phyloP scores from a whole-genome alignment of 2,797 vertebrate species.

The Pseudomugil gertrudae region DNA sequence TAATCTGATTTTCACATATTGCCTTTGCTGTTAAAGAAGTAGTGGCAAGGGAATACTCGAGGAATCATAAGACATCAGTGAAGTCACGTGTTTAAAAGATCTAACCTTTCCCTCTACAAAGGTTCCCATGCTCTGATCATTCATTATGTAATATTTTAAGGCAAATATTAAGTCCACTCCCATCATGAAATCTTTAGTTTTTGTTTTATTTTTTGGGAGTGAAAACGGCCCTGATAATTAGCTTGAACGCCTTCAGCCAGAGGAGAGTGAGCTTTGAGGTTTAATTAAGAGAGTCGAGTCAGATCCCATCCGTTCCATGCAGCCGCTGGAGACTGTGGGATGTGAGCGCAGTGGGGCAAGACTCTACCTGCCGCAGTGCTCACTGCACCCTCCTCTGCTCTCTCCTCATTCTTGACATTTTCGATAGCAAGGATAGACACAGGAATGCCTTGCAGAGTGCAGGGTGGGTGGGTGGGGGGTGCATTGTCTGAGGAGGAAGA shows the following conservation, averaged over 20 bases:
- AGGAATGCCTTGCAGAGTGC: constrained; percentile 81
- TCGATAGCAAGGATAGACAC: constrained; percentile 80
- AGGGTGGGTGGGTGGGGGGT: constrained; percentile 72
- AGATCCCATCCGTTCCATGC: constrained; percentile 59
- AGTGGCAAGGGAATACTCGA: constrained; percentile 16
- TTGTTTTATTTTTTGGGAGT: constrained; percentile 33
- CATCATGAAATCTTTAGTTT: constrained; percentile 27
- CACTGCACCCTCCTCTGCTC: constrained; percentile 75
- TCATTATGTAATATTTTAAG: constrained; percentile 2
- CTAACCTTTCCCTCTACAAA: not conserved
- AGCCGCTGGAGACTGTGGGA: constrained; percentile 59
- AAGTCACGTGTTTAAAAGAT: not conserved
- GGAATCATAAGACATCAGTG: constrained; percentile 44
- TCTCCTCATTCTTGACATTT: constrained; percentile 82
- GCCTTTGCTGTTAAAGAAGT: constrained; percentile 40
- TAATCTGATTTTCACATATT: constrained; percentile 61
- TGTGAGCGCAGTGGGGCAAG: constrained; percentile 75
- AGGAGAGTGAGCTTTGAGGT: constrained; percentile 54
- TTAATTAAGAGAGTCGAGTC: constrained; percentile 72
- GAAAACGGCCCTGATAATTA: constrained; percentile 42
- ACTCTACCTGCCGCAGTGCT: constrained; percentile 80
- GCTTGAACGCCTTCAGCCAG: constrained; percentile 36
- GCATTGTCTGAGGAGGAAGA: constrained; percentile 70
- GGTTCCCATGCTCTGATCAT: constrained; percentile 4
- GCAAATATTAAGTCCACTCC: constrained; percentile 21